Percentiles rank a stretch among this genome's conserved stretches.
Conservation (phyloP, 2,113 vertebrate species). For the Triplophysa tibetana region DNA sequence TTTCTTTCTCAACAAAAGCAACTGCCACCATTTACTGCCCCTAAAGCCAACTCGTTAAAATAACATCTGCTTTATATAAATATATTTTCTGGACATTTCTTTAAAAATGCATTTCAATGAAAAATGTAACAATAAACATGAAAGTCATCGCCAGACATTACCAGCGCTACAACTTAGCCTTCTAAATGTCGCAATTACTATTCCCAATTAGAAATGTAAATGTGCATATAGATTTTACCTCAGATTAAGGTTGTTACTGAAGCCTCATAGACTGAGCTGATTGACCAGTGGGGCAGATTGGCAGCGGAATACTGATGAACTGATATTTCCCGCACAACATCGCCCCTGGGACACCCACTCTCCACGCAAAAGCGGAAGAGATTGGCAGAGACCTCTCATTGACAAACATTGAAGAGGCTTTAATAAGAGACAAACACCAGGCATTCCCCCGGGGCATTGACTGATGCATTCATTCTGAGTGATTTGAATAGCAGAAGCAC, state of each 20-base stretch:
- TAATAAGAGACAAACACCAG: constrained; percentile 36
- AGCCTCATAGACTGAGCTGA: constrained; percentile 48
- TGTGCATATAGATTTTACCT: constrained; percentile 34
- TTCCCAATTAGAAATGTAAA: neutral
- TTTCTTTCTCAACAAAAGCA: no score
- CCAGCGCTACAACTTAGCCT: neutral
- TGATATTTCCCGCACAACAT: constrained; percentile 56
- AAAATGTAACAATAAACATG: no score
- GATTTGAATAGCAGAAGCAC: constrained; percentile 10
- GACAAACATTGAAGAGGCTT: constrained; percentile 8
- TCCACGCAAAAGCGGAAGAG: constrained; percentile 58
- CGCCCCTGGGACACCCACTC: constrained; percentile 54
- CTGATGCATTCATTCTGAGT: constrained; percentile 21
- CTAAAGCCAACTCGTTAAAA: no score
- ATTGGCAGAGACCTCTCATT: constrained; percentile 45
- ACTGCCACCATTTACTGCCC: no score
- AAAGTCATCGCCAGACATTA: no score
- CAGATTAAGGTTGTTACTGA: constrained; percentile 56
- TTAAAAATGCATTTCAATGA: no score
- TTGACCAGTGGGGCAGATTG: constrained; percentile 17
- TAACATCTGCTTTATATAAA: no score
- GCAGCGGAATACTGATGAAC: constrained; percentile 64
- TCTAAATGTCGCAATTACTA: neutral
- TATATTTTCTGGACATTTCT: no score
- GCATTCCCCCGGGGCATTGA: neutral